A percentile compares a stretch with the other conserved stretches of the same genome.
Evolutionary conservation across 2,113 vertebrate species (phyloP).

Genomic region (Gracilinanus agilis): DNA sequence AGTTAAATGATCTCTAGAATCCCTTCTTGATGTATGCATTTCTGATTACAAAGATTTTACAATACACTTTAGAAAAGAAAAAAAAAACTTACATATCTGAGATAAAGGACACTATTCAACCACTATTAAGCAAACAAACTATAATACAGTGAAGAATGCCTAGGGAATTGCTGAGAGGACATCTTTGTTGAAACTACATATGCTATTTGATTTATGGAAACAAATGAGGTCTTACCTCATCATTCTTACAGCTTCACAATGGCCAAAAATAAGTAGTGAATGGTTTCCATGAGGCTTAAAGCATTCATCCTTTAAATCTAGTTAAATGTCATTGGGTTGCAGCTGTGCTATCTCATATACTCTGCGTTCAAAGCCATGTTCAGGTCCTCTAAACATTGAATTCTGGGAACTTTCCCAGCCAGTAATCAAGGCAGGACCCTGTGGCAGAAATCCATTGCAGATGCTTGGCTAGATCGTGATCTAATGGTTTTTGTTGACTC

Average conservation of each 20-base stretch:
- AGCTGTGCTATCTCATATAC: conserved; percentile 8
- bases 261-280: not conserved
- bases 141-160: not conserved
- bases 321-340: conserved; percentile 30
- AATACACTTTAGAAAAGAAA: not conserved
- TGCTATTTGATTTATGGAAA: conserved; percentile 32
- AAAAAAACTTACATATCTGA: not conserved
- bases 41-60: conserved; percentile 11
- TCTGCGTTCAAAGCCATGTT: conserved; percentile 40
- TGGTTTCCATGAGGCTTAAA: conserved; percentile 16
- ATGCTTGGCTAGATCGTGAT: conserved; percentile 37
- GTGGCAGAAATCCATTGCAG: conserved; percentile 41
- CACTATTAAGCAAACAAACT: not conserved
- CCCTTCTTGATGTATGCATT: not conserved
- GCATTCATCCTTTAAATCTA: conserved; percentile 8
- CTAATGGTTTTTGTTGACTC: not conserved
- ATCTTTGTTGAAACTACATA: conserved; percentile 15
- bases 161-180: not conserved
- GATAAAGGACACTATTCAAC: conserved; percentile 13
- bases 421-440: conserved; percentile 31
- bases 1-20: not conserved
- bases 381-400: conserved; percentile 18
- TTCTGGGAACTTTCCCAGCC: conserved; percentile 45
- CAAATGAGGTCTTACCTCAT: not conserved
- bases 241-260: not conserved